These are phyloP conservation scores for Matsumurasca onukii DNA, from an alignment of 1,140 invertebrate genomes.

Conservation along the genomic window DNA sequence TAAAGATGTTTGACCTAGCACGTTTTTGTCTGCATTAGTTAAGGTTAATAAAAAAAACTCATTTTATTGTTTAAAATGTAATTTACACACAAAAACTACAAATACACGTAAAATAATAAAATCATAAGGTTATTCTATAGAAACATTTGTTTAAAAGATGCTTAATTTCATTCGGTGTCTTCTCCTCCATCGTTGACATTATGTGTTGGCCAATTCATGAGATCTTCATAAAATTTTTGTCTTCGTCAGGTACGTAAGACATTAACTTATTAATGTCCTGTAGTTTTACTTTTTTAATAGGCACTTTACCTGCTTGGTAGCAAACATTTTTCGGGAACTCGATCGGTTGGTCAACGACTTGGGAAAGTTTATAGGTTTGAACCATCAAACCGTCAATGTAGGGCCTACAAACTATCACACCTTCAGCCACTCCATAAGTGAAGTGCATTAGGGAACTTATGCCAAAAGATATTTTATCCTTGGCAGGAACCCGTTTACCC, in stretches of 20 bases:
- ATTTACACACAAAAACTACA: not conserved
- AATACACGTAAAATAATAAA: not conserved
- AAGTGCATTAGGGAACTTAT: slow-evolving; percentile 30
- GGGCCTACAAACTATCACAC: not conserved
- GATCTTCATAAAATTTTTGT: not conserved
- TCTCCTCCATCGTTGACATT: not conserved
- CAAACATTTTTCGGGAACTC: not conserved
- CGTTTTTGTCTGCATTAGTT: not conserved
- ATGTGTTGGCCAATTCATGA: not conserved
- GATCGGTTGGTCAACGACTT: not conserved
- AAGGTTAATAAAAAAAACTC: not conserved
- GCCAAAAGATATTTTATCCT: slow-evolving; percentile 29
- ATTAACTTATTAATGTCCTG: not conserved
- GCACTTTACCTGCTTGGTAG: not conserved
- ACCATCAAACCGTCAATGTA: slow-evolving; percentile 18
- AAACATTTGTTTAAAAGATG: not conserved
- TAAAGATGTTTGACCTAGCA: not conserved
- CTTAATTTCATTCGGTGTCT: not conserved
- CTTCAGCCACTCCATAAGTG: slow-evolving; percentile 19
- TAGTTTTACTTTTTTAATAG: not conserved
- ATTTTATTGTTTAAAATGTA: not conserved
- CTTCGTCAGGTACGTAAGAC: not conserved
- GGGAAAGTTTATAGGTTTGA: slow-evolving; percentile 1
- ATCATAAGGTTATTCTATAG: not conserved
- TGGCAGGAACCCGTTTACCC: slow-evolving; percentile 1